These are phyloP conservation scores for Philereme transversata DNA, from an alignment of 2,888 invertebrate genomes.

Conservation along the genomic window DNA sequence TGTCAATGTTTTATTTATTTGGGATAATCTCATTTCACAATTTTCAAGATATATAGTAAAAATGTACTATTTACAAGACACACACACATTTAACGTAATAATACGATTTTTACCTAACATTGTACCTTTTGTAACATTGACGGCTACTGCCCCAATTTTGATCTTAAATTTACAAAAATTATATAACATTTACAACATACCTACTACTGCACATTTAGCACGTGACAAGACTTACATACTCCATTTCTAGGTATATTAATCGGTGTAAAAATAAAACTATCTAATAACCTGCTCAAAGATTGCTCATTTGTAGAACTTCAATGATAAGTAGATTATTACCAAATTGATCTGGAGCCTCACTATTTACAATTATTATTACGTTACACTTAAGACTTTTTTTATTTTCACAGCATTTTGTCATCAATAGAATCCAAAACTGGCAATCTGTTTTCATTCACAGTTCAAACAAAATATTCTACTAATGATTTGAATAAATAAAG, in stretches of 20 bases:
- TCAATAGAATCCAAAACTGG: slow-evolving; percentile 18
- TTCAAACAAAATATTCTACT: slow-evolving; percentile 12
- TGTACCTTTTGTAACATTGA: slow-evolving; percentile 77
- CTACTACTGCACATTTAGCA: slow-evolving; percentile 73
- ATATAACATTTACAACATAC: slow-evolving; percentile 72
- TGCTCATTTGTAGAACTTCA: slow-evolving; percentile 26
- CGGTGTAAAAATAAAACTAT: slow-evolving; percentile 34
- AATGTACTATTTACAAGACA: slow-evolving; percentile 79
- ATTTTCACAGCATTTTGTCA: slow-evolving; percentile 35
- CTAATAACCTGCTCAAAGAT: slow-evolving; percentile 30
- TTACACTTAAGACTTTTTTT: slow-evolving; percentile 17
- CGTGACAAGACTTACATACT: slow-evolving; percentile 57
- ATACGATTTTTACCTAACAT: slow-evolving; percentile 71
- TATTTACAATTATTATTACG: slow-evolving; percentile 50
- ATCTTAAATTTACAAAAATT: slow-evolving; percentile 78
- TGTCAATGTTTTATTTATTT: slow-evolving; percentile 78
- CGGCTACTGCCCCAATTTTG: slow-evolving; percentile 63
- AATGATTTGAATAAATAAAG: slow-evolving; percentile 16
- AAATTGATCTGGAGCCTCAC: slow-evolving; percentile 44
- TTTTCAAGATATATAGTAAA: slow-evolving; percentile 75
- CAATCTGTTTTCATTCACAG: slow-evolving; percentile 5
- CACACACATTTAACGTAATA: slow-evolving; percentile 62
- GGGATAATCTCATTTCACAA: slow-evolving; percentile 82
- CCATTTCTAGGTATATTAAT: slow-evolving; percentile 21
- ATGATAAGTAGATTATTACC: slow-evolving; percentile 31